Base-by-base conservation (phyloP, 2,888 invertebrate genomes). In the Napeogenes inachia region DNA sequence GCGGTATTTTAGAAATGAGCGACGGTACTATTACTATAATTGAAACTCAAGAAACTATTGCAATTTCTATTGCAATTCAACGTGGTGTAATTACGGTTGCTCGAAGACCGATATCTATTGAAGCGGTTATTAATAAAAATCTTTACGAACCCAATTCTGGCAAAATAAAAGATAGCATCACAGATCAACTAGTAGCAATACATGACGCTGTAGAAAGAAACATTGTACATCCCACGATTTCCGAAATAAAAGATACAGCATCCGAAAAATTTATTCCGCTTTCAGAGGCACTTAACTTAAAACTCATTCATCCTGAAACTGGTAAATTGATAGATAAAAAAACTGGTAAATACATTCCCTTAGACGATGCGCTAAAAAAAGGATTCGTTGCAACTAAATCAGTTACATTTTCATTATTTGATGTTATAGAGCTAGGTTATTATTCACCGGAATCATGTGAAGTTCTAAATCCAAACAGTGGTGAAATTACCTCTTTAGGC, bases 201-300 rank as follows among this genome's bases (percentile, higher is more conserved):
- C 92, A 93, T 58, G 95, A 96, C 75, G 95, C 96, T 2, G 93
- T 97, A 56, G 92, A 94, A 69, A 92, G 95, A 73, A 94, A 95
- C 71, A 93, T 97, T 67, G 92, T 98, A 38, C 96, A 97, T 82
- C 94, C 95, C 1, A 94, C 94, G 66, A 95, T 96, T 70, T 95
- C 95, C 4, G 93, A 95, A 81, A 94, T 97, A 68, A 94, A 94
- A 78, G 96, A 97, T 78, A 94, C 95, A 0, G 92, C 93, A 72
- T 92, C 93, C 56, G 94, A 95, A 60, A 92, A 93, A 69, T 94
- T 94, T 69, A 82, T 97, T 2, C 92, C 95, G 4, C 88, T 98
- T 57, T 92, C 93, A 54, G 94, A 96, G 79, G 96, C 96, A 42
- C 87, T 97, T 56, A 89, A 93, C 56, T 92, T 91, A 47, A 94